Evolutionary conservation across 2,797 vertebrate genomes (phyloP), one percentile per base, ranked within the genome.

Genomic region (Fratercula arctica): DNA sequence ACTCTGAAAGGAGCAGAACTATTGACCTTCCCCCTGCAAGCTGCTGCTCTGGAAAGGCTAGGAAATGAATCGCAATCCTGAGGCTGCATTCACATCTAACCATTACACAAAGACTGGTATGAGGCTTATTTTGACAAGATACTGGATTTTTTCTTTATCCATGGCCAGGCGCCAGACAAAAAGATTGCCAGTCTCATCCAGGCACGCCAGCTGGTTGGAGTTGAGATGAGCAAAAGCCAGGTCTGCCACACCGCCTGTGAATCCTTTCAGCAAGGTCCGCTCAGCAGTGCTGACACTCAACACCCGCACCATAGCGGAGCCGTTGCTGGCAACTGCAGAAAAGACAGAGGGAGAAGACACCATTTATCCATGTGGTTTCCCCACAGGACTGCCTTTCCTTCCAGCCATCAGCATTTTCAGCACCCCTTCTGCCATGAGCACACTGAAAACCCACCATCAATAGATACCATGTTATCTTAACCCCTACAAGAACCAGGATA

Each of bases 201-300:
- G 98, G 68, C 99, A 99, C 23, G 99, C 99, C 97, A 99, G 95
- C 91, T 99, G 98, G 81, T 98, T 99, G 64, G 99, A 99, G 98
- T 99, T 99, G 45, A 99, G 98, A 85, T 99, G 99, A 86, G 99
- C 99, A n/a, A 99, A 99, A 35, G 99, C 99, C 97, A 99, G 97
- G 97, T 99, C 99, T 63, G 99, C 99, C 94, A 99, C 98, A 0
- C 98, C 98, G 2, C 99, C 99, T 0, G 99, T 99, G 97, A 99
- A 99, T 68, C 99, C 99, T 85, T 99, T 99, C 75, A 99, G 98
- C 50, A 99, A 93, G 17, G 98, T 99, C n/a, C 99, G 98, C 95
- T 99, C 99, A 0, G 99, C 97, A 13, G 98, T 98, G 89, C 98
- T 98, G 88, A 99, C 97, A n/a, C 98, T 99, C 97, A 99, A 96